Base-by-base conservation (phyloP, 2,797 vertebrate genomes). In the Acanthurus leucopareius region DNA sequence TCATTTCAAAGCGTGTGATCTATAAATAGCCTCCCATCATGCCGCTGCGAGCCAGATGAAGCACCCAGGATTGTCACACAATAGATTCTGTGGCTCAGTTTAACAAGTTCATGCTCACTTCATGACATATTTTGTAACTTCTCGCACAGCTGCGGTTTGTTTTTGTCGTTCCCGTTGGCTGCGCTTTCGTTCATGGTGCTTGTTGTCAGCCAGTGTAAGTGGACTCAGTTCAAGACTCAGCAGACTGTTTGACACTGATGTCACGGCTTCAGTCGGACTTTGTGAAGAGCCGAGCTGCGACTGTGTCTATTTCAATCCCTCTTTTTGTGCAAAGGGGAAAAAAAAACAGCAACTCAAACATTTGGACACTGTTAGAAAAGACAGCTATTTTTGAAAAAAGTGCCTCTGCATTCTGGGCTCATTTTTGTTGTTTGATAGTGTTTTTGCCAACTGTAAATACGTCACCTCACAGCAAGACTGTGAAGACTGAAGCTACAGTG, bases 1-100 rank as follows among this genome's bases (percentile, higher is more conserved):
- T 53, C 53, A 45, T 63, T 44, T 73, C 44, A 64, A 73, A 60
- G 40, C 38, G 22, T n/a, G 20, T 60, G 40, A 49, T 40, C 67
- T 83, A 53, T 28, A 69, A 69, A 64, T 52, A 49, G 28, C 28
- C 28, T 3, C 28, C 6, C 7, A 15, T 48, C 15, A 7, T 35
- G 7, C 25, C 17, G 14, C 59, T 77, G 40, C 51, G 14, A 28
- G 14, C 45, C 28, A 4, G 28, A 38, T 53, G 5, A 40, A 16
- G 22, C 16, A 56, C 28, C 28, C 28, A 32, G 28, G 28, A 32
- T 32, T 32, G 28, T 32, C 28, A 32, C 28, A 32, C 28, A 32
- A 32, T 32, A 32, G 28, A 32, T 32, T 32, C 28, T 32, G 28
- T 32, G 28, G 2, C 4, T 4, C 28, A 32, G 28, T 4, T 32